Evolutionary conservation across 2,888 invertebrate genomes (phyloP).

Genomic region (Lypha dubia): DNA sequence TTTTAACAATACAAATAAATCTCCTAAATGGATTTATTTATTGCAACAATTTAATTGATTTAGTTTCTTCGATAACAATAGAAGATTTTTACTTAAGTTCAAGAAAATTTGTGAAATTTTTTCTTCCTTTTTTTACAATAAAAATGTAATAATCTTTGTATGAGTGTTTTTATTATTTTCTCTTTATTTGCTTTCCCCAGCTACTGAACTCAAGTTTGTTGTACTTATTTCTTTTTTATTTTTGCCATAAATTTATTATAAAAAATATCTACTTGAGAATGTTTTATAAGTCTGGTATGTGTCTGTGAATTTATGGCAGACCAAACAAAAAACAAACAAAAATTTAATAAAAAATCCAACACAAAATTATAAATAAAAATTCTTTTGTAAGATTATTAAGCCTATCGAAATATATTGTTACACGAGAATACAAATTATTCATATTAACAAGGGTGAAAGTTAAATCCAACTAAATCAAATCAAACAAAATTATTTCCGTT

Average conservation of each 20-base stretch:
- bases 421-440: constrained; percentile 8
- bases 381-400: constrained; percentile 28
- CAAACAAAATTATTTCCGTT: too few species aligned
- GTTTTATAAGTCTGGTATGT: constrained; percentile 63
- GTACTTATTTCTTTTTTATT: neutral
- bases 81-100: neutral
- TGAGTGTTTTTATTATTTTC: neutral
- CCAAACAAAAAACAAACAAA: constrained; percentile 11
- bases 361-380: constrained; percentile 48
- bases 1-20: constrained; percentile 5
- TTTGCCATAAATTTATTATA: constrained; percentile 4
- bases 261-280: constrained; percentile 24
- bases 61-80: constrained; percentile 5
- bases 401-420: constrained; percentile 33
- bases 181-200: constrained; percentile 4
- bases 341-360: constrained; percentile 22
- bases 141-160: neutral
- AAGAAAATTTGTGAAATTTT: constrained; percentile 1
- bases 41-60: constrained; percentile 47
- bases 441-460: neutral
- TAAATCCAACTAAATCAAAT: neutral
- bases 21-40: constrained; percentile 39
- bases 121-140: neutral
- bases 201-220: neutral
- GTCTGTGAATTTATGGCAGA: constrained; percentile 65